A percentile compares a stretch with the other conserved stretches of the same genome.
Conservation (phyloP, 2,113 vertebrate species). For the Taxidea taxus region DNA sequence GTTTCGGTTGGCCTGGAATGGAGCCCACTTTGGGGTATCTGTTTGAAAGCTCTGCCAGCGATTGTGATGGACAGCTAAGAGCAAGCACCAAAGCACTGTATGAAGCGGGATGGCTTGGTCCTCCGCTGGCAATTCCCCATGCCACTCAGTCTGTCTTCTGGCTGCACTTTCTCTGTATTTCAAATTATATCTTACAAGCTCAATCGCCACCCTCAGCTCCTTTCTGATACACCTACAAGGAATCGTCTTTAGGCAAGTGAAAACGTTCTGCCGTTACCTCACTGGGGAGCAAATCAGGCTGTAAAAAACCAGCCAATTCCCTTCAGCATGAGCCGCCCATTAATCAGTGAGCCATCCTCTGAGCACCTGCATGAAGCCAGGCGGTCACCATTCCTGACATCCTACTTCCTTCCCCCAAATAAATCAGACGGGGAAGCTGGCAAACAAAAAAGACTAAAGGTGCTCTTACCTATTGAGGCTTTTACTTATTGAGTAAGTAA, state of each 20-base stretch:
- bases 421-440: not conserved
- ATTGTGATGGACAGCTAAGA: not conserved
- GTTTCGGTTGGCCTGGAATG: not conserved
- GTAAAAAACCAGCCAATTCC: not conserved
- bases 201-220: not conserved
- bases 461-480: not conserved
- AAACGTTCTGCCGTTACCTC: constrained; percentile 38
- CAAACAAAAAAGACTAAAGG: not conserved
- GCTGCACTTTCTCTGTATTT: not conserved
- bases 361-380: not conserved
- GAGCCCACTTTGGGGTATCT: not conserved
- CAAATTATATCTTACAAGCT: not conserved
- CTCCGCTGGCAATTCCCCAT: not conserved
- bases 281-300: constrained; percentile 6
- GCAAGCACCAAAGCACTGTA: fast-evolving
- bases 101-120: not conserved
- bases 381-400: not conserved
- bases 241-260: not conserved
- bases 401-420: not conserved
- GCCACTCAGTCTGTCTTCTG: not conserved
- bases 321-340: not conserved
- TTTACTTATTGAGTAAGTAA: no score
- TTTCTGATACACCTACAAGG: not conserved
- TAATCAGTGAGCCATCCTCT: not conserved
- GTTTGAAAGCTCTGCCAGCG: not conserved